Percentiles rank a stretch among this genome's conserved stretches.
These are phyloP conservation scores for Parapristionchus giblindavisi DNA, from an alignment of 2,888 invertebrate species.

Conservation along the genomic window DNA sequence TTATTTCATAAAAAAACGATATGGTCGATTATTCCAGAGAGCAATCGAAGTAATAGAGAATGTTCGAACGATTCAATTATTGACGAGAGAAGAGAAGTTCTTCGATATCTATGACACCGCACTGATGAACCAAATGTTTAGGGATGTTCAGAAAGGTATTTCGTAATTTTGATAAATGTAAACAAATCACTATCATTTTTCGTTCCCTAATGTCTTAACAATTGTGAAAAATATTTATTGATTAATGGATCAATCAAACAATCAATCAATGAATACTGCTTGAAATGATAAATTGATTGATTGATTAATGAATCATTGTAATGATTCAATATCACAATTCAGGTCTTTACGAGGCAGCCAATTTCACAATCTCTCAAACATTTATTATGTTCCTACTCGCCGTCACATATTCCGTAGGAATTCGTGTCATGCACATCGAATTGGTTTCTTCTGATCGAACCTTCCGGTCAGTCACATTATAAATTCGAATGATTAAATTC, in stretches of 20 bases:
- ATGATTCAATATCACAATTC: constrained; percentile 1
- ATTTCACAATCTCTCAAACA: constrained; percentile 57
- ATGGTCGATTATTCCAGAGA: constrained; percentile 51
- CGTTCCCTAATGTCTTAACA: not conserved
- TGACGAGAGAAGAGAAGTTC: constrained; percentile 70
- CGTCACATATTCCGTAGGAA: constrained; percentile 54
- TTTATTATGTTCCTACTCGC: constrained; percentile 60
- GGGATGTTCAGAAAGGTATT: constrained; percentile 51
- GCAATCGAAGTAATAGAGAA: constrained; percentile 72
- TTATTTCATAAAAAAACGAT: not conserved
- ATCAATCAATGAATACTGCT: no score
- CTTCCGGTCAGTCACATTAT: constrained; percentile 45
- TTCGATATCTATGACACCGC: constrained; percentile 63
- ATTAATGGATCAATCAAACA: no score
- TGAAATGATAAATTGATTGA: no score
- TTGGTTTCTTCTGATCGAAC: constrained; percentile 45
- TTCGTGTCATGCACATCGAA: constrained; percentile 53
- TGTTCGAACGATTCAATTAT: constrained; percentile 71
- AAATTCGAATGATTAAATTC: not conserved
- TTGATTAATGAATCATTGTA: not conserved
- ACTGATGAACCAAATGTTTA: constrained; percentile 49
- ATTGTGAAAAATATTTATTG: no score
- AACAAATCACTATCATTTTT: not conserved
- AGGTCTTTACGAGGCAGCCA: constrained; percentile 54
- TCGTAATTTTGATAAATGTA: not conserved